Evolutionary conservation across 2,113 vertebrate species (phyloP), one percentile per base, ranked within the genome.

Genomic region (Haplochromis burtoni): DNA sequence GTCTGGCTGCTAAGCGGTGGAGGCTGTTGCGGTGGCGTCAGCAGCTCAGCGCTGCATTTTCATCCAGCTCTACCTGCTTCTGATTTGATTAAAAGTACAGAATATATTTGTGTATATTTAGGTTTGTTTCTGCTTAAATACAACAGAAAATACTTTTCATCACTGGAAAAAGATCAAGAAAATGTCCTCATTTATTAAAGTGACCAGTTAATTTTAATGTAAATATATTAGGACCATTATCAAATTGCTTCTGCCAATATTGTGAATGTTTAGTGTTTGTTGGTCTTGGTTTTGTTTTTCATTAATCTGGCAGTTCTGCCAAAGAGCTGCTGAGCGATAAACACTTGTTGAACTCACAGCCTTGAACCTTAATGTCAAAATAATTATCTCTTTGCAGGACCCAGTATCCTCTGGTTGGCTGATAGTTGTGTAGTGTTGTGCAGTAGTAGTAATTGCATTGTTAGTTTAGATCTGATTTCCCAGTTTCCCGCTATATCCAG

Each of bases 1-100:
- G 88, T 93, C 92, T 93, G 87, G 86, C 86, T 93, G 92, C 86
- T 91, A 83, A 90, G 88, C 86, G 21, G 83, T 47, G 53, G 82
- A 88, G 84, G 45, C 88, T 31, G 90, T 89, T 91, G 87, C 88
- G 63, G 85, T 90, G 88, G 87, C 86, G 86, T 85, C 91, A 59
- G 85, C 61, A 76, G 83, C 85, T 83, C 49, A 19, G 85, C 9
- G 35, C 61, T 51, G 82, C 68, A 76, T 84, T 47, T 83, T 49
- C 59, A 54, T 84, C 40, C 47, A 51, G 49, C 21, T 61, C 59
- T 21, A 29, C 79, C 81, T 57, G 80, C 83, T 81, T 16, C 47
- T 73, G 40, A 17, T 73, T 45, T 45, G 13, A 73, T 73, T 73
- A 45, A 42, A 71, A 71, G 13, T 42, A 71, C 38, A 26, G 21